Evolutionary conservation across 2,888 invertebrate genomes (phyloP).

Genomic region (Steinernema scapterisci): DNA sequence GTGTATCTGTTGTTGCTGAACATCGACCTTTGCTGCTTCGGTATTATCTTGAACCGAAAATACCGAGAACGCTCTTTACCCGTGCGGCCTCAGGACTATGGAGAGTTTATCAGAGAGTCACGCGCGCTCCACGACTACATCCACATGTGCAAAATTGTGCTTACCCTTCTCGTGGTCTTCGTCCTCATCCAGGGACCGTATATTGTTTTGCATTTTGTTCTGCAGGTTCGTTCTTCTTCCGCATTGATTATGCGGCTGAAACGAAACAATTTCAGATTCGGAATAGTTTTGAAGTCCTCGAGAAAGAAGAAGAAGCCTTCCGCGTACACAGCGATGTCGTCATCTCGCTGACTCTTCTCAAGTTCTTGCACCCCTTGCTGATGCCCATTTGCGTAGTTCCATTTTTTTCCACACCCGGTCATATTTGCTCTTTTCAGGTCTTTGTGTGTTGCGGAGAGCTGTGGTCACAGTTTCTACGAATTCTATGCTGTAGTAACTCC

Average conservation of each 20-base stretch:
- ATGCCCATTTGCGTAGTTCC: conserved; percentile 10
- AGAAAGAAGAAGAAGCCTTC: neutral
- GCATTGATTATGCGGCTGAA: no score
- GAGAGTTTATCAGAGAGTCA: conserved; percentile 45
- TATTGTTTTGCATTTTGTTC: conserved; percentile 56
- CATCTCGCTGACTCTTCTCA: conserved; percentile 3
- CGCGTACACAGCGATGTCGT: conserved; percentile 16
- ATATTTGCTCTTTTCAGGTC: neutral
- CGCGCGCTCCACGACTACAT: conserved; percentile 45
- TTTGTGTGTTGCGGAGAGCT: conserved; percentile 14
- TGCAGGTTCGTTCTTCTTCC: conserved; percentile 44
- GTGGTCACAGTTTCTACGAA: conserved; percentile 6
- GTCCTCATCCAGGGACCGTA: conserved; percentile 61
- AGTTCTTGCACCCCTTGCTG: conserved; percentile 6
- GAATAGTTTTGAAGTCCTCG: conserved; percentile 12
- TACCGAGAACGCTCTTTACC: conserved; percentile 42
- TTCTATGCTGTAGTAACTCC: neutral
- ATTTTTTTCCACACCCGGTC: no score
- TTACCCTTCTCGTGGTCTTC: conserved; percentile 44
- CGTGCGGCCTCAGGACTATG: conserved; percentile 47
- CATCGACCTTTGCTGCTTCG: conserved; percentile 54
- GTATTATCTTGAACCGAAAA: conserved; percentile 45
- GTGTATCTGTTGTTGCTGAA: conserved; percentile 57
- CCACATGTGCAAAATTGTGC: conserved; percentile 43
- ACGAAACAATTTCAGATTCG: neutral